Evolutionary conservation across 2,888 invertebrate species (phyloP), one percentile per base, ranked within the genome.

Genomic region (Parnassius mnemosyne): DNA sequence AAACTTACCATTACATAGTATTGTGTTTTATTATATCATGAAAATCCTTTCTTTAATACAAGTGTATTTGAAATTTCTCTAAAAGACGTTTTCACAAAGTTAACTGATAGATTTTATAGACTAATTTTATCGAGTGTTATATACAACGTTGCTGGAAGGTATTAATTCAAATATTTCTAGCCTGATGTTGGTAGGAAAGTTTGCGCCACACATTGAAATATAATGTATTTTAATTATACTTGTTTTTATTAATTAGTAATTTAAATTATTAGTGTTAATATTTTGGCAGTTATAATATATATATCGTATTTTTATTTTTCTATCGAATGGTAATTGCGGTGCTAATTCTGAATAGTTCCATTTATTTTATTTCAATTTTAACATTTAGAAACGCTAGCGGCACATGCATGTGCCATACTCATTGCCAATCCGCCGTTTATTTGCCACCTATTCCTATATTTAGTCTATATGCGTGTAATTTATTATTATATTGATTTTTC

Each of bases 301-400:
- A n/a, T 34, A 7, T 41, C 41, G 41, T 53, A 41, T 51, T 20
- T 3, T 53, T 47, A 20, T 47, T 11, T 34, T 44, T 42, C 49
- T 42, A 11, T 13, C 44, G 12, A 43, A 41, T 53, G n/a, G 50
- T 13, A 13, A 43, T 55, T 58, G 50, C 57, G 57, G 62, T 62
- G 57, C 62, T 62, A 62, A 58, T 50, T 57, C 49, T 49, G 20
- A 25, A 11, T 57, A 56, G 41, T n/a, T 52, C 49, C 53, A 47
- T 57, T 53, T 51, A 10, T 34, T 50, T 47, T 49, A 44, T 51
- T 13, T 55, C 51, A 44, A 9, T 50, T 70, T 65, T 57, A 60
- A 73, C 68, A 68, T 68, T 73, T 74, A 75, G 73, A 72, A 67
- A 69, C 70, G 76, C 74, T 79, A 75, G 75, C 67, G 75, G 73